A percentile compares a stretch with the other conserved stretches of the same genome.
These are phyloP conservation scores for Zaprionus davidi DNA, from an alignment of 1,140 invertebrate genomes.

Conservation along the genomic window DNA sequence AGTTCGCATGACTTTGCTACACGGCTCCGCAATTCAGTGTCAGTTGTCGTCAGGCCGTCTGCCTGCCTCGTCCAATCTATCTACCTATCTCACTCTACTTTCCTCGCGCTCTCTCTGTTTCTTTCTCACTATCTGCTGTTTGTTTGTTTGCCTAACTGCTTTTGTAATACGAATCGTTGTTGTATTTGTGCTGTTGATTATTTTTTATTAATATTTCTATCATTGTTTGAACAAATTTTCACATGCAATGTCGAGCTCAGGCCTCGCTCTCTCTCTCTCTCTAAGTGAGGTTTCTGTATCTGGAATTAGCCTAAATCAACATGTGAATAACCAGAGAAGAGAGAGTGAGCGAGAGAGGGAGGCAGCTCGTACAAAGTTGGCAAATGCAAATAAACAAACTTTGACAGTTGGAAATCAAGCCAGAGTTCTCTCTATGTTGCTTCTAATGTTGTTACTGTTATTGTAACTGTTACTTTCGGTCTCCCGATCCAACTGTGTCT, in stretches of 20 bases:
- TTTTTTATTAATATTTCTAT: constrained; percentile 73
- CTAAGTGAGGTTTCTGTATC: constrained; percentile 18
- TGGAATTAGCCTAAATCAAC: constrained; percentile 72
- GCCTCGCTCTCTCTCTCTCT: neutral
- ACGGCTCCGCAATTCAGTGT: constrained; percentile 48
- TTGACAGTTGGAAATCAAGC: constrained; percentile 70
- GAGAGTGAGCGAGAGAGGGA: neutral
- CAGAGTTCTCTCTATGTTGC: neutral
- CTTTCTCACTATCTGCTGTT: constrained; percentile 37
- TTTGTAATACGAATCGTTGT: constrained; percentile 72
- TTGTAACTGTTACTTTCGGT: constrained; percentile 9
- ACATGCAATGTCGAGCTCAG: constrained; percentile 56
- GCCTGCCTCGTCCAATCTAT: constrained; percentile 35
- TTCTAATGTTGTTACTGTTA: constrained; percentile 2
- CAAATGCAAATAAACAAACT: constrained; percentile 62
- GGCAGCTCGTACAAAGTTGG: constrained; percentile 27
- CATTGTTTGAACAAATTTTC: constrained; percentile 74
- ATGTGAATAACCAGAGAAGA: constrained; percentile 29
- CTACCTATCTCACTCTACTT: neutral
- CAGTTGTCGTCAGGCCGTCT: constrained; percentile 75
- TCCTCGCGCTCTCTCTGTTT: neutral
- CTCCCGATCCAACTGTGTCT: neutral
- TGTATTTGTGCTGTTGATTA: constrained; percentile 74
- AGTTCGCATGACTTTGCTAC: constrained; percentile 58
- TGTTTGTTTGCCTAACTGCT: constrained; percentile 77